Base-by-base conservation (phyloP, 2,888 invertebrate genomes). In the Molanna angustata region DNA sequence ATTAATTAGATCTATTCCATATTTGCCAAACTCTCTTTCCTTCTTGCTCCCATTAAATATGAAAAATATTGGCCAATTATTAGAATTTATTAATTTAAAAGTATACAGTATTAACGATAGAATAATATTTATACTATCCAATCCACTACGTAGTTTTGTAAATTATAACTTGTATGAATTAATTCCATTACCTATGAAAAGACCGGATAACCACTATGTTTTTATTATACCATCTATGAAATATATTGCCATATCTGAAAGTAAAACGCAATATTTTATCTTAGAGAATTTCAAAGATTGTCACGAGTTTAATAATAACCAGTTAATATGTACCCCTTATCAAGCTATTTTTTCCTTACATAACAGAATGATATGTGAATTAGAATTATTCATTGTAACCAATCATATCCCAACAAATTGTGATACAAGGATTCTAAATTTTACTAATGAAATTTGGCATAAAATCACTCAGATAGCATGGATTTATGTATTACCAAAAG, bases 181-280 rank as follows among this genome's bases (percentile, higher is more conserved):
- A 37, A 37, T 37, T 6, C 11, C 37, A 7, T 16, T 37, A 18
- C 37, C 37, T 3, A 37, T 37, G 14, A 37, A 37, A 37, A 37
- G 37, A 11, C 37, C 16, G 11, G 37, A 37, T 16, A 37, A 37
- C 13, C 3, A 16, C 3, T 37, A 16, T 37, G 17, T 37, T 17
- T 37, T 37, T 37, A 37, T 37, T 3, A 17, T 37, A 16, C 37
- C 37, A 4, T 17, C 17, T 6, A 37, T 37, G 2, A 37, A 16
- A 37, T 16, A 37, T 16, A 37, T 37, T 16, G 37, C 17, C 4
- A 37, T 37, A 17, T 37, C 37, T 6, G 37, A 37, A 37, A 37
- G 37, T 37, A 37, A 37, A 16, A 17, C 37, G 16, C 37, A 37
- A 17, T 37, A 37, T 37, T 3, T 16, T 6, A 4, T 17, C 4